Evolutionary conservation across 1,140 invertebrate species (phyloP).

Genomic region (Drosophila malerkotliana): DNA sequence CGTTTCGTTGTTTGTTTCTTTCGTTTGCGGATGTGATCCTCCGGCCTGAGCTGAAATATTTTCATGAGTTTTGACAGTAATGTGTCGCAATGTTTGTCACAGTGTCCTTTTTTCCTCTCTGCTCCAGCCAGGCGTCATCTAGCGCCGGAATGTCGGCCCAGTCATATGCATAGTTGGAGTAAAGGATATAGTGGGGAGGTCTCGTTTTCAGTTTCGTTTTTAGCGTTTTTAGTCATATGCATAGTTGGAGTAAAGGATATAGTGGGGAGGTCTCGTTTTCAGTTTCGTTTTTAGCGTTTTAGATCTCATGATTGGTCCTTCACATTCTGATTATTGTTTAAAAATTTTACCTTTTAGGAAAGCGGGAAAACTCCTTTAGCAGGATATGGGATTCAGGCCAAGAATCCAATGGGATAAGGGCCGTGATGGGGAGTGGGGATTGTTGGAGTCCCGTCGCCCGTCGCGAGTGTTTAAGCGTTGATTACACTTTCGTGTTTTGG

Average conservation of each 20-base stretch:
- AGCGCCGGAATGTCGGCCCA: conserved; percentile 13
- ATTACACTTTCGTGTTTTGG: conserved; percentile 79
- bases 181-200: not conserved
- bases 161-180: conserved; percentile 5
- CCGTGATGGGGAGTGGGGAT: conserved; percentile 32
- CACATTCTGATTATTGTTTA: too few species aligned
- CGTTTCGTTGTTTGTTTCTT: conserved; percentile 34
- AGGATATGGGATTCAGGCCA: not conserved
- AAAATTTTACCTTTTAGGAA: not conserved
- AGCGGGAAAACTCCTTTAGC: not conserved
- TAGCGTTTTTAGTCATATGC: conserved; percentile 6
- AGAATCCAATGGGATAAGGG: not conserved
- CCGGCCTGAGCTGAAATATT: conserved; percentile 72
- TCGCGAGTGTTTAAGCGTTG: conserved; percentile 80
- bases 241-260: not conserved
- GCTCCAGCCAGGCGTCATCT: conserved; percentile 18
- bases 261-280: not conserved
- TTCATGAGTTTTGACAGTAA: conserved; percentile 83
- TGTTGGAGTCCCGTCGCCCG: conserved; percentile 62
- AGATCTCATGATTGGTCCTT: too few species aligned
- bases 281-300: not conserved
- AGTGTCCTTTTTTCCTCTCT: conserved; percentile 54
- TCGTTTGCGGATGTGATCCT: conserved; percentile 36
- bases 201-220: not conserved
- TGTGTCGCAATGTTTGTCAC: conserved; percentile 81